A percentile compares a stretch with the other conserved stretches of the same genome.
These are phyloP conservation scores for Drosophila gaucha DNA, from an alignment of 2,888 invertebrate genomes.

Conservation along the genomic window DNA sequence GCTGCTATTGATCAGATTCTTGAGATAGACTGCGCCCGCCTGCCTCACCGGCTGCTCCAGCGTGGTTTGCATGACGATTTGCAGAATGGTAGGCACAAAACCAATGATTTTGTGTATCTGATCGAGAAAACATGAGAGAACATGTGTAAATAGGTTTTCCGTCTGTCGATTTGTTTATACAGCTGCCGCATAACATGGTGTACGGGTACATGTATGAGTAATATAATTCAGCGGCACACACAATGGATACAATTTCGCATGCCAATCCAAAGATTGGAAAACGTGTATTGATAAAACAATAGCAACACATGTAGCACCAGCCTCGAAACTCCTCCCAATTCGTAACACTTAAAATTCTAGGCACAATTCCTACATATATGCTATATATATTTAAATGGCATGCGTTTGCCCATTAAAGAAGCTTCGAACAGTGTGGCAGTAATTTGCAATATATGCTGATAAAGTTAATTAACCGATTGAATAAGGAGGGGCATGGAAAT, in stretches of 20 bases:
- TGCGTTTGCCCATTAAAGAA: conserved; percentile 53
- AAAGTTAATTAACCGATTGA: conserved; percentile 72
- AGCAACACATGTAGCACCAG: conserved; percentile 30
- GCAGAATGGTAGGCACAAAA: conserved; percentile 96
- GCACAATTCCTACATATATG: conserved; percentile 43
- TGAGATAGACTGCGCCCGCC: conserved; percentile 98
- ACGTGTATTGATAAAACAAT: conserved; percentile 57
- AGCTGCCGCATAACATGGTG: conserved; percentile 47
- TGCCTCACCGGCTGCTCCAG: conserved; percentile 96
- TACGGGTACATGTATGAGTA: conserved; percentile 35
- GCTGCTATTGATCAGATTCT: conserved; percentile 94
- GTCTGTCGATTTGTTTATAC: conserved; percentile 62
- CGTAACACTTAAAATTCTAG: conserved; percentile 60
- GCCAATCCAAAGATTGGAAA: conserved; percentile 19
- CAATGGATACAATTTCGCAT: conserved; percentile 33
- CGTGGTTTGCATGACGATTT: conserved; percentile 96
- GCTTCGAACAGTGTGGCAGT: conserved; percentile 20
- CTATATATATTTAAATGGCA: conserved; percentile 31
- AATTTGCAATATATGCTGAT: conserved; percentile 62
- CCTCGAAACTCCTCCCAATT: conserved; percentile 20
- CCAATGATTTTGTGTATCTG: conserved; percentile 98
- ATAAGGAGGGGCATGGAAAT: conserved; percentile 60
- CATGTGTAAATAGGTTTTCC: conserved; percentile 32
- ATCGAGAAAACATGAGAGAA: conserved; percentile 35
- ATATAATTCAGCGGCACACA: conserved; percentile 22